phyloP scores from a whole-genome alignment of 2,113 vertebrate genomes.

The Dendropsophus ebraccatus region DNA sequence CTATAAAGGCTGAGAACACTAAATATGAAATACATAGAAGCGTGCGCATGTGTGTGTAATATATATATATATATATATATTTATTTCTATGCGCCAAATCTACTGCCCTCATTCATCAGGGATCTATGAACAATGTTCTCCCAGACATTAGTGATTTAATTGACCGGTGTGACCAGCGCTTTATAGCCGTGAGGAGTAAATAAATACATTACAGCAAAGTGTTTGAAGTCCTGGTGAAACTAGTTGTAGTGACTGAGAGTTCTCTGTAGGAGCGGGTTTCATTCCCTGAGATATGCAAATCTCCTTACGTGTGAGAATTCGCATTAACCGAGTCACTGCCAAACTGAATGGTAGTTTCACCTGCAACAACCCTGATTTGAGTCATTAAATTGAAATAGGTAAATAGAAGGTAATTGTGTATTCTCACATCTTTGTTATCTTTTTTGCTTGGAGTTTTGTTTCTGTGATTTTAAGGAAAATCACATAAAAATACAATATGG shows the following conservation, averaged over 20 bases:
- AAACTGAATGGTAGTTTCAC: background rate
- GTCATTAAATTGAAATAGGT: background rate
- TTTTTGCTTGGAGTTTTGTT: background rate
- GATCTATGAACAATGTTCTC: too few relatives aligned
- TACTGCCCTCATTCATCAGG: too few relatives aligned
- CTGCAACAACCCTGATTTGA: background rate
- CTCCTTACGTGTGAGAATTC: background rate
- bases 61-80: too few relatives aligned
- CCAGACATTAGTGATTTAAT: background rate
- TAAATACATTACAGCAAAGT: background rate
- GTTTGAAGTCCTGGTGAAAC: background rate
- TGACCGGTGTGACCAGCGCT: background rate
- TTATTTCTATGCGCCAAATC: too few relatives aligned
- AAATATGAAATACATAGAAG: background rate
- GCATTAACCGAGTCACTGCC: background rate
- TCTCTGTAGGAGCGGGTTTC: background rate
- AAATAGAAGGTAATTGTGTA: background rate
- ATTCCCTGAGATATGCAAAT: constrained; percentile 11
- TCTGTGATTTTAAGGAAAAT: too few relatives aligned
- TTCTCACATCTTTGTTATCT: background rate
- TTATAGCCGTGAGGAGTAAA: background rate
- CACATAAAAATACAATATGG: background rate
- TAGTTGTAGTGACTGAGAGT: background rate
- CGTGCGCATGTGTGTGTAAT: too few relatives aligned
- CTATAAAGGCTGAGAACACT: background rate